These are phyloP conservation scores for Pseudomyrmex flavicornis DNA, from an alignment of 1,140 invertebrate genomes.

Conservation along the genomic window DNA sequence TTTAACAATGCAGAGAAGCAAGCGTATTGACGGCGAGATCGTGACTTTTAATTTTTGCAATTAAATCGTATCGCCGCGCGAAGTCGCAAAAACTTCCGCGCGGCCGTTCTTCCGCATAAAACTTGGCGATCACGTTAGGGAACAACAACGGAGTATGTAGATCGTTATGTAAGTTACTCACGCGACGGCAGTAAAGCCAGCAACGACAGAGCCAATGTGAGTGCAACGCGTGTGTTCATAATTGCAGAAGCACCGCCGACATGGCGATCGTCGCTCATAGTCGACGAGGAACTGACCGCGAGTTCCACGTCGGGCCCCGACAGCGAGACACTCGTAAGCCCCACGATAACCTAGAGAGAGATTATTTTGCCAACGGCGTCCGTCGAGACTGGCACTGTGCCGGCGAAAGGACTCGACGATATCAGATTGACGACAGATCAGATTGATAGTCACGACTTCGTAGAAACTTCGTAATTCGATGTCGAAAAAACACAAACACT, in stretches of 20 bases:
- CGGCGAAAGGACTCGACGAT: neutral
- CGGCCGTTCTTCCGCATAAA: conserved; percentile 5
- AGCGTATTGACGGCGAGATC: neutral
- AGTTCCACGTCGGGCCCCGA: neutral
- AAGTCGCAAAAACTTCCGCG: conserved; percentile 17
- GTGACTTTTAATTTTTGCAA: conserved; percentile 6
- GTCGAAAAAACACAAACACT: conserved; percentile 5
- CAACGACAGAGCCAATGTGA: conserved; percentile 42
- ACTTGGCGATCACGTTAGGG: conserved; percentile 6
- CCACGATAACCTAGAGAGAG: conserved; percentile 26
- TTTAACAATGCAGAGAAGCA: neutral
- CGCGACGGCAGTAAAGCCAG: conserved; percentile 56
- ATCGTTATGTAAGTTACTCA: conserved; percentile 65
- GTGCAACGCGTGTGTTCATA: conserved; percentile 38
- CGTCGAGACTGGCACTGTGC: neutral
- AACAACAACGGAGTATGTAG: neutral
- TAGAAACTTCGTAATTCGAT: neutral
- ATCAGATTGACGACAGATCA: neutral
- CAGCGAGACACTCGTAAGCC: neutral
- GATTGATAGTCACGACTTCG: neutral
- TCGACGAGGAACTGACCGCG: conserved; percentile 40
- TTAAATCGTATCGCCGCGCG: conserved; percentile 22
- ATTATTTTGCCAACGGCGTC: neutral
- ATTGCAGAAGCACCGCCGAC: neutral
- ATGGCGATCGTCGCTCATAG: conserved; percentile 31